phyloP scores from a whole-genome alignment of 2,113 vertebrate genomes.

The Indicator indicator region DNA sequence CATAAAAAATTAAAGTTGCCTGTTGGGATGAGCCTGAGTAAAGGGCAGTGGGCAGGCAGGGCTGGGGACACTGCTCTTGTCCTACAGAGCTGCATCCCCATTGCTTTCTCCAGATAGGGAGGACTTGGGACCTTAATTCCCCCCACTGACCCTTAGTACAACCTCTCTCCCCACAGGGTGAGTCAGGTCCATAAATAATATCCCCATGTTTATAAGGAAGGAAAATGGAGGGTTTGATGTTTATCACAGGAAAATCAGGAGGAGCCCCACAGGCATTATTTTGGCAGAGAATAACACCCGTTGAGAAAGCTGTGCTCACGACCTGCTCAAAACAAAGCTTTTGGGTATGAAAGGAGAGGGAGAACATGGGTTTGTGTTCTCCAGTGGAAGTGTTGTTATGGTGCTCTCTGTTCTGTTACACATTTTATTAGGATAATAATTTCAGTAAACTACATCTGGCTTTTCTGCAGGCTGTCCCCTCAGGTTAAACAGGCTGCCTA shows the following conservation, averaged over 20 bases:
- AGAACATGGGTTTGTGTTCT: neutral
- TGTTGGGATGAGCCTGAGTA: neutral
- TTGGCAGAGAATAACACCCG: neutral
- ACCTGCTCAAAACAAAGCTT: slow-evolving; percentile 15
- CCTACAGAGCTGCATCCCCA: neutral
- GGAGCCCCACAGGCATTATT: neutral
- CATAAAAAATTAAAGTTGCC: neutral
- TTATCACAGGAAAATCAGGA: neutral
- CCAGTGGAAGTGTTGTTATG: slow-evolving; percentile 47
- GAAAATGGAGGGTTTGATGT: neutral
- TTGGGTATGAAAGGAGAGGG: neutral
- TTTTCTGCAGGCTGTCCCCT: slow-evolving; percentile 57
- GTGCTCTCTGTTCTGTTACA: slow-evolving; percentile 48
- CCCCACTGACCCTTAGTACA: neutral
- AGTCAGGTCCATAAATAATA: neutral
- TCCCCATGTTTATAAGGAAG: neutral
- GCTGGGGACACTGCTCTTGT: neutral
- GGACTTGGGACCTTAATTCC: neutral
- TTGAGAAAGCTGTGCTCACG: neutral
- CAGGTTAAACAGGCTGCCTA: slow-evolving; percentile 59
- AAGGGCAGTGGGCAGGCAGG: neutral
- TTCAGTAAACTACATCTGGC: slow-evolving; percentile 60
- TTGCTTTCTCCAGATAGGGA: neutral
- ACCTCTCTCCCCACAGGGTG: neutral
- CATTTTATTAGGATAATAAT: slow-evolving; percentile 65